Evolutionary conservation across 2,113 vertebrate genomes (phyloP).

Genomic region (Lasiurus cinereus): DNA sequence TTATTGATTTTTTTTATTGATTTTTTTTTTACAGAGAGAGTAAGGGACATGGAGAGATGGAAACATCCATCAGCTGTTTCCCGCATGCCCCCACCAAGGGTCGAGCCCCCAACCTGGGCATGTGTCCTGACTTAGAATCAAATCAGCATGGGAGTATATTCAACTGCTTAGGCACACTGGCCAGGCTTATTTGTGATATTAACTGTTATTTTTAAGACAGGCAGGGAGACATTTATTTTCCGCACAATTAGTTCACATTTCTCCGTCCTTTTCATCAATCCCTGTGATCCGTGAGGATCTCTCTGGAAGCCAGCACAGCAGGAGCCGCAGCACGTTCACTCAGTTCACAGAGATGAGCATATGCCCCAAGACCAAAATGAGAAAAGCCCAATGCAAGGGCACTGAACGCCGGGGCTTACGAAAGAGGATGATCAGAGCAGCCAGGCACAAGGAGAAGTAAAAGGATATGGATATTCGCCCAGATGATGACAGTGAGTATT

Average conservation of each 20-base stretch:
- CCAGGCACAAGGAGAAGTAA: constrained; percentile 59
- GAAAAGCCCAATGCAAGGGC: constrained; percentile 9
- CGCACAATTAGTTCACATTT: constrained; percentile 43
- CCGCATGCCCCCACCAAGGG: too few relatives aligned
- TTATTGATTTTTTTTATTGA: too few relatives aligned
- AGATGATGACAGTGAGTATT: constrained; percentile 61
- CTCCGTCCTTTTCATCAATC: constrained; percentile 67
- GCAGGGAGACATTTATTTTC: constrained; percentile 58
- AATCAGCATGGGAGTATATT: too few relatives aligned
- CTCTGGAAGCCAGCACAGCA: neutral
- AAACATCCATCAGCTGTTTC: too few relatives aligned
- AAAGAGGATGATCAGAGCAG: neutral
- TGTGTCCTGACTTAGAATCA: too few relatives aligned
- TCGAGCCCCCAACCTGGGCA: too few relatives aligned
- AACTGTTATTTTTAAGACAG: constrained; percentile 66
- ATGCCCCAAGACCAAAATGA: neutral
- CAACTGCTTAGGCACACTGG: too few relatives aligned
- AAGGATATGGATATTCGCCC: constrained; percentile 44
- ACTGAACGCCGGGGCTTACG: neutral
- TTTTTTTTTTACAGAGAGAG: too few relatives aligned
- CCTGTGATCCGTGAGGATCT: constrained; percentile 31
- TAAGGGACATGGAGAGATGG: too few relatives aligned
- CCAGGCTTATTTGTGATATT: constrained; percentile 46
- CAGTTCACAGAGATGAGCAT: constrained; percentile 33
- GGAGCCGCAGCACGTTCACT: constrained; percentile 11